Evolutionary conservation across 2,888 invertebrate genomes (phyloP).

Genomic region (Gastracanthus pulcherrimus): DNA sequence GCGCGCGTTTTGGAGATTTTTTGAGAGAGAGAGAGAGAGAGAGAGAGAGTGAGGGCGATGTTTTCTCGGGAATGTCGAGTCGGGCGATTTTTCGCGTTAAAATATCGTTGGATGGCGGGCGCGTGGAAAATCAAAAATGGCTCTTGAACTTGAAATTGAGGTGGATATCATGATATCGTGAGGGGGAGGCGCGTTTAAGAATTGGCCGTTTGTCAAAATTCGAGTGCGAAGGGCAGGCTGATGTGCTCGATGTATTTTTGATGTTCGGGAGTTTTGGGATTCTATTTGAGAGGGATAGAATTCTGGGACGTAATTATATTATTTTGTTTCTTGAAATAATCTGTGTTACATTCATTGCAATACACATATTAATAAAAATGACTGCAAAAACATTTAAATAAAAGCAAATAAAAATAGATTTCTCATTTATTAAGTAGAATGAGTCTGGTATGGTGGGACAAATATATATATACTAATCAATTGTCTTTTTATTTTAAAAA

Average conservation of each 20-base stretch:
- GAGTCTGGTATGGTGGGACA: background rate
- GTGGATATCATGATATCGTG: too few relatives aligned
- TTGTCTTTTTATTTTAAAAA: too few relatives aligned
- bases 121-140: constrained; percentile 27
- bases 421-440: constrained; percentile 1
- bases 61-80: background rate
- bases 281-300: background rate
- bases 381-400: too few relatives aligned
- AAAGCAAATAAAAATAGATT: background rate
- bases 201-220: constrained; percentile 31
- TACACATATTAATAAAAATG: too few relatives aligned
- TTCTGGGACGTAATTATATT: too few relatives aligned
- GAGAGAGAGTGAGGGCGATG: background rate
- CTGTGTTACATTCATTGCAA: too few relatives aligned
- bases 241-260: background rate
- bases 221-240: background rate
- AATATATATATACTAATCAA: background rate
- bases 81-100: constrained; percentile 28
- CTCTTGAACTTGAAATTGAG: constrained; percentile 48
- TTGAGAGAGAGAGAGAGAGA: too few relatives aligned
- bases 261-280: background rate
- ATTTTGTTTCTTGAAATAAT: too few relatives aligned
- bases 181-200: background rate
- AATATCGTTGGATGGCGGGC: background rate
- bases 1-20: constrained; percentile 31